Evolutionary conservation across 64 coral and sea anemone species (phyloP), one percentile per base, ranked within the genome.

Genomic region (Dendronephthya gigantea): DNA sequence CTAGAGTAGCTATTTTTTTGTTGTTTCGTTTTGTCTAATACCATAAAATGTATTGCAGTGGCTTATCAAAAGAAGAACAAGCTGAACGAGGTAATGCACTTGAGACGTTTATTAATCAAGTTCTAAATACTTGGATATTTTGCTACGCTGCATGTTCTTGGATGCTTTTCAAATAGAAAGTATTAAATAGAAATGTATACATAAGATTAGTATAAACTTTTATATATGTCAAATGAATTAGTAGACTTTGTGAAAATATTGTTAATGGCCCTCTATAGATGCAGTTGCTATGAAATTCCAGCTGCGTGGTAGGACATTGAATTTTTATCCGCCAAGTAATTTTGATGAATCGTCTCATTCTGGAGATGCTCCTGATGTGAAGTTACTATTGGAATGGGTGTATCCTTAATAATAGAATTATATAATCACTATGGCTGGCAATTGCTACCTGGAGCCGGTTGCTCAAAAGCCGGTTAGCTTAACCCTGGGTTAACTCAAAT

Each of bases 361-460:
- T 1, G 82, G 88, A n/a, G 48, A 82, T 37, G 81, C 81, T 36
- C 88, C 88, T 37, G 82, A 84, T 39, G 23, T 39, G 25, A 84
- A 40, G n/a, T 41, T 89, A 38, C 29, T 72, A 6, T 40, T 89
- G 25, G 88, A 89, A 84, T 89, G 88, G 88, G 58, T 89, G 88
- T 89, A 89, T 89, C 88, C 52, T 89, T 37, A 9, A 45, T 40
- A 31, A 56, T 52, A n/a, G n/a, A n/a, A n/a, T n/a, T n/a, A n/a
- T n/a, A n/a, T n/a, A n/a, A n/a, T n/a, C n/a, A n/a, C n/a, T n/a
- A n/a, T n/a, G n/a, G n/a, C n/a, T n/a, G n/a, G n/a, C n/a, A n/a
- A n/a, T n/a, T n/a, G n/a, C n/a, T n/a, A n/a, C n/a, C n/a, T n/a
- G n/a, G n/a, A n/a, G n/a, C n/a, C n/a, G n/a, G n/a, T n/a, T n/a